These are phyloP conservation scores for Deroplatys truncata DNA, from an alignment of 2,888 invertebrate species.

Conservation along the genomic window DNA sequence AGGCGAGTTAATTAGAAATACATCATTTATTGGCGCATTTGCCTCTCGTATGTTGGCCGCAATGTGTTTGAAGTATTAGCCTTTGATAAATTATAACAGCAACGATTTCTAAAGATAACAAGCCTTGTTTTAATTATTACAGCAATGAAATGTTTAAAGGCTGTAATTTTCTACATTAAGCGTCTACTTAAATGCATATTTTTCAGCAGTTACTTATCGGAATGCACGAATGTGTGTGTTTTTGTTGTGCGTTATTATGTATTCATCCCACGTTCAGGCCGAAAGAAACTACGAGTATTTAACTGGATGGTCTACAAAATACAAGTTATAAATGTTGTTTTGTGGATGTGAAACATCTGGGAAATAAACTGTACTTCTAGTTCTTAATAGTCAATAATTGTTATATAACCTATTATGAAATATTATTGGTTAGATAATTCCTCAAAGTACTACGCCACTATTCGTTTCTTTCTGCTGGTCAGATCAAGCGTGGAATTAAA, in stretches of 20 bases:
- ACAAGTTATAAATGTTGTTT: no score
- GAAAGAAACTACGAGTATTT: neutral
- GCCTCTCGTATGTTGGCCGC: neutral
- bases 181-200: neutral
- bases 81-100: neutral
- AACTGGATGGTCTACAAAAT: no score
- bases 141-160: neutral
- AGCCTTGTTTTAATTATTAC: neutral
- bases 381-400: no score
- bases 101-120: neutral
- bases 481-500: no score
- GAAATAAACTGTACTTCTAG: no score
- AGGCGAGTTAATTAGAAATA: neutral
- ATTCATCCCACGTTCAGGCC: neutral
- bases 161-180: neutral
- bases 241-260: neutral
- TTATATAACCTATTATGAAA: no score
- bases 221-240: neutral
- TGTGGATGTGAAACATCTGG: no score
- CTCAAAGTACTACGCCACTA: no score
- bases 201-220: neutral
- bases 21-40: neutral
- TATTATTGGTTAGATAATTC: no score
- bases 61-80: neutral
- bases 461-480: no score